Conservation (phyloP, 2,797 vertebrate species). For the Lacerta viridis region DNA sequence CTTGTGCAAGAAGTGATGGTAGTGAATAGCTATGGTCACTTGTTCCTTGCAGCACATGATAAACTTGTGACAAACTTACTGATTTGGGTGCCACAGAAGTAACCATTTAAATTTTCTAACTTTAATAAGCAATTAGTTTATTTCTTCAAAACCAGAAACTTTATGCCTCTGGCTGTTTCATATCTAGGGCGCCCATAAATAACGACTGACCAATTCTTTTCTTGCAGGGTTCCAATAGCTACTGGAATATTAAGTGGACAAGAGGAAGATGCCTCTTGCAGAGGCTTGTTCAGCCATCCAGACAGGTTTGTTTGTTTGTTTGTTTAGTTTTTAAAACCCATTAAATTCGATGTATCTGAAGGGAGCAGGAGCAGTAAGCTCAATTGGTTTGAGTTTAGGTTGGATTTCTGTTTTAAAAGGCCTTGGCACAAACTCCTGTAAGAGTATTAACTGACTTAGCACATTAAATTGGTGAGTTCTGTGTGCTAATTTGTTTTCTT, state of each 20-base stretch:
- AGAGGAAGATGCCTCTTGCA: neutral
- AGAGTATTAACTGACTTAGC: neutral
- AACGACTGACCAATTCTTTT: neutral
- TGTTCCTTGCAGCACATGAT: neutral
- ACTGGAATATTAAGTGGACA: neutral
- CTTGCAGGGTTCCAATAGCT: neutral
- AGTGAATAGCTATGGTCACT: neutral
- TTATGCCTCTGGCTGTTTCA: too few species aligned
- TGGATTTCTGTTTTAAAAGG: neutral
- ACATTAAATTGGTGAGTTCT: neutral
- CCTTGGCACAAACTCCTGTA: neutral
- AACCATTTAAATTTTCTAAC: neutral
- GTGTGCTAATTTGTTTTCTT: neutral
- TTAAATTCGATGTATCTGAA: neutral
- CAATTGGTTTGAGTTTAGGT: neutral
- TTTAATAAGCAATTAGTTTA: neutral
- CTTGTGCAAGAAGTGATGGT: neutral
- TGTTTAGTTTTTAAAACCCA: too few species aligned
- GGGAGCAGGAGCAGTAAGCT: too few species aligned
- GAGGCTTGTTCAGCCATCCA: neutral
- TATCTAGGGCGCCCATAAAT: neutral
- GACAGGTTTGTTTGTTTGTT: slow-evolving; percentile 46
- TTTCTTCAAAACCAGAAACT: too few species aligned
- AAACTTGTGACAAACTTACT: neutral
- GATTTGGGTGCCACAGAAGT: neutral